Percentiles rank a stretch among this genome's conserved stretches.
phyloP scores from a whole-genome alignment of 1,140 invertebrate genomes.

The Drosophila rufa region DNA sequence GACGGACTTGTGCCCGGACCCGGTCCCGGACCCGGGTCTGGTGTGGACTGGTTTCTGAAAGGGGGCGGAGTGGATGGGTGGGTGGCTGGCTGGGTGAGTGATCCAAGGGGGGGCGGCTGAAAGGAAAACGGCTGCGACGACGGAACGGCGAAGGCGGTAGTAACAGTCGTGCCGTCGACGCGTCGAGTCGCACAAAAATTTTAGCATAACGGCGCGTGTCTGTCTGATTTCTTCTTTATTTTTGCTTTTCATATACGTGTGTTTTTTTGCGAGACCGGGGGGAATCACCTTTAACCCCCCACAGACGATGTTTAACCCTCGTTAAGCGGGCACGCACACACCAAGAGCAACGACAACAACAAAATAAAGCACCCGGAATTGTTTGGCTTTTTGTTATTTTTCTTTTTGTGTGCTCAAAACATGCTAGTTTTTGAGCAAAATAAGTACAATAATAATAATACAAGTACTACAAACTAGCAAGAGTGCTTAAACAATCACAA shows the following conservation, averaged over 20 bases:
- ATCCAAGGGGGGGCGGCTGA: background rate
- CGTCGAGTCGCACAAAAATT: conserved; percentile 75
- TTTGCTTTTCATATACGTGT: background rate
- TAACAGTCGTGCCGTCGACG: conserved; percentile 78
- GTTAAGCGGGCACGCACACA: conserved; percentile 26
- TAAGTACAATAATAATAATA: background rate
- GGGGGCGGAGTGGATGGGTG: conserved; percentile 6
- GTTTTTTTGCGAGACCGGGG: background rate
- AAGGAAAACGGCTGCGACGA: conserved; percentile 38
- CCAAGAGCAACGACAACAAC: conserved; percentile 2
- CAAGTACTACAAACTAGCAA: background rate
- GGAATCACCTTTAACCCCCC: conserved; percentile 41
- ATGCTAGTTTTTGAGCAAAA: conserved; percentile 3
- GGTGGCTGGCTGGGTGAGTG: background rate
- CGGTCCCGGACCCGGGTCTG: conserved; percentile 27
- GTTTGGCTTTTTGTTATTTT: conserved; percentile 14
- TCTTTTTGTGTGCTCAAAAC: conserved; percentile 7
- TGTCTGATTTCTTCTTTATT: conserved; percentile 22
- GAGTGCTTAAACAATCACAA: background rate
- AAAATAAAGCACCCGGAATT: conserved; percentile 12
- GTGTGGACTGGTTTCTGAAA: conserved; percentile 21
- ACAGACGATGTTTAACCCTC: conserved; percentile 41
- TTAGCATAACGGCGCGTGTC: conserved; percentile 59
- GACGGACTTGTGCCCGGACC: conserved; percentile 35
- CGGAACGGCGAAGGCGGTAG: conserved; percentile 64